Evolutionary conservation across 2,113 vertebrate species (phyloP).

Genomic region (Cariama cristata): DNA sequence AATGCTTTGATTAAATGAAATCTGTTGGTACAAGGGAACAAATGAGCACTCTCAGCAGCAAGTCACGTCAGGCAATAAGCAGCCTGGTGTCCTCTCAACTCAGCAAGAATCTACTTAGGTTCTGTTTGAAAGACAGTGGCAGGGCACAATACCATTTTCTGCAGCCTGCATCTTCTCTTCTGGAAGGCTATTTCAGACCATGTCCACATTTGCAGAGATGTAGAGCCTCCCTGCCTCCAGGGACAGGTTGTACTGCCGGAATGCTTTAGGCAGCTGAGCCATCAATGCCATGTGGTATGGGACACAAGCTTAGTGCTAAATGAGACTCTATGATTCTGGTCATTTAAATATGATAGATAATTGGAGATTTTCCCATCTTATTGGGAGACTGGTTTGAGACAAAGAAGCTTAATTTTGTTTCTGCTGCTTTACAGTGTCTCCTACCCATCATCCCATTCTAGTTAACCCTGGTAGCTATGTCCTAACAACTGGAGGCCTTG

Average conservation of each 20-base stretch:
- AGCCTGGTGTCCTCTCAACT: not conserved
- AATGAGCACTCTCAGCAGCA: not conserved
- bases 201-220: not conserved
- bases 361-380: not conserved
- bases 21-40: not conserved
- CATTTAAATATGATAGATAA: not conserved
- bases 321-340: not conserved
- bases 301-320: not conserved
- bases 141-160: not conserved
- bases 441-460: not conserved
- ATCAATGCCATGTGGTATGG: not conserved
- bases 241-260: not conserved
- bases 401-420: not conserved
- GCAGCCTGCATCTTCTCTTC: not conserved
- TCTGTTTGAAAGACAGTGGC: not conserved
- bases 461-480: not conserved
- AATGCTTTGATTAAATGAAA: not conserved
- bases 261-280: not conserved
- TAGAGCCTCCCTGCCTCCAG: fast-evolving
- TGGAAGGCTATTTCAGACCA: not conserved
- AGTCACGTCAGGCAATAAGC: not conserved
- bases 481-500: not conserved
- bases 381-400: not conserved
- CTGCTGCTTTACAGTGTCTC: not conserved
- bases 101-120: not conserved